Conservation (phyloP, 2,797 vertebrate species). For the Arrhamphus sclerolepis region DNA sequence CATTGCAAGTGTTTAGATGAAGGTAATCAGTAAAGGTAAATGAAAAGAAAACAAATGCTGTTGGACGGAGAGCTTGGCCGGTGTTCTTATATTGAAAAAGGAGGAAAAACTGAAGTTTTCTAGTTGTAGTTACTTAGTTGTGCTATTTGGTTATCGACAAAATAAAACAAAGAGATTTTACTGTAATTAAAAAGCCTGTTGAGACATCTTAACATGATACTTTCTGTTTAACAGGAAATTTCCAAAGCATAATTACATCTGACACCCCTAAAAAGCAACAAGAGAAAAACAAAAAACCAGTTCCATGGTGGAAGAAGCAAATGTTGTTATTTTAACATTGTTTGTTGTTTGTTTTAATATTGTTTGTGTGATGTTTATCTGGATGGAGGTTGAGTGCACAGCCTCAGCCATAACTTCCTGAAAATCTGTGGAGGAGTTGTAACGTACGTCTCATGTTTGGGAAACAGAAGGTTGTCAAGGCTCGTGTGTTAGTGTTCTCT, state of each 20-base stretch:
- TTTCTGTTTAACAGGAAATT: slow-evolving; percentile 7
- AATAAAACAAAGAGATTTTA: too few relatives aligned
- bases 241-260: slow-evolving; percentile 44
- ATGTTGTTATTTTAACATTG: too few relatives aligned
- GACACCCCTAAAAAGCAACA: slow-evolving; percentile 57
- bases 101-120: too few relatives aligned
- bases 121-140: too few relatives aligned
- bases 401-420: slow-evolving; percentile 69
- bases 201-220: too few relatives aligned
- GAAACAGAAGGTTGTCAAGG: slow-evolving; percentile 43
- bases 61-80: slow-evolving; percentile 10
- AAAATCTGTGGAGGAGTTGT: slow-evolving; percentile 23
- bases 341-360: too few relatives aligned
- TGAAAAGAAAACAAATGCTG: slow-evolving; percentile 48
- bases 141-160: too few relatives aligned
- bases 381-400: slow-evolving; percentile 55
- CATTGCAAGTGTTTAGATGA: slow-evolving; percentile 68
- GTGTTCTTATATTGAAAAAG: background rate
- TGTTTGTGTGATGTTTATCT: slow-evolving; percentile 66
- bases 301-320: slow-evolving; percentile 30
- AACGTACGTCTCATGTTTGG: slow-evolving; percentile 10
- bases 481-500: slow-evolving; percentile 25
- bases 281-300: too few relatives aligned
- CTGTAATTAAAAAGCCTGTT: too few relatives aligned
- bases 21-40: slow-evolving; percentile 64